Percentiles rank a stretch among this genome's conserved stretches.
phyloP scores from a whole-genome alignment of 2,113 vertebrate genomes.

The Chamaetylas fuelleborni region DNA sequence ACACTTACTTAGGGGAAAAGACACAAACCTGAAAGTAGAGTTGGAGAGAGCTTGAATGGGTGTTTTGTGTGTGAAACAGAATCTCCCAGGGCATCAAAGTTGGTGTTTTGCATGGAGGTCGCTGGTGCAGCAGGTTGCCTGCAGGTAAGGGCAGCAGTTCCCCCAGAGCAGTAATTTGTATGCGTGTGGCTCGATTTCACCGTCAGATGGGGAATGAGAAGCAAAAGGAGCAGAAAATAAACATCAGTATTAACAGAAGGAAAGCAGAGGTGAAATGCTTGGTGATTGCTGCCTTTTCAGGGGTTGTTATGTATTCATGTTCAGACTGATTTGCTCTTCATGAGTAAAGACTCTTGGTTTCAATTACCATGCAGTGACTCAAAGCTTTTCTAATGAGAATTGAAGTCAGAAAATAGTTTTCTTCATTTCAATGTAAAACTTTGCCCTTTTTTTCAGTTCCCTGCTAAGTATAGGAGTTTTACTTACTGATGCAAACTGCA shows the following conservation, averaged over 20 bases:
- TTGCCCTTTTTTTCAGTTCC: background rate
- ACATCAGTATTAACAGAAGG: slow-evolving; percentile 18
- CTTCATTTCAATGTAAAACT: background rate
- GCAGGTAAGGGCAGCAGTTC: background rate
- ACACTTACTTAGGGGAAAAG: background rate
- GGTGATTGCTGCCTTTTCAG: background rate
- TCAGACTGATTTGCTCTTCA: background rate
- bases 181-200: background rate
- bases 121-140: background rate
- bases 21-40: background rate
- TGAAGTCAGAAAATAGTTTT: background rate
- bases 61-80: background rate
- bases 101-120: background rate
- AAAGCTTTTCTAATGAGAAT: background rate
- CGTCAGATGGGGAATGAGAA: background rate
- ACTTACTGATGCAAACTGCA: background rate
- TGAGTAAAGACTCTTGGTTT: background rate
- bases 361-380: background rate
- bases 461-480: background rate
- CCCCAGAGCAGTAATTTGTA: background rate
- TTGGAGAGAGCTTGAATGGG: background rate
- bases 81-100: rapidly evolving
- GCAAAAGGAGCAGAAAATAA: slow-evolving; percentile 38
- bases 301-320: background rate
- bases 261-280: background rate